A percentile compares a stretch with the other conserved stretches of the same genome.
Evolutionary conservation across 2,888 invertebrate genomes (phyloP).

Genomic region (Anodontia alba): DNA sequence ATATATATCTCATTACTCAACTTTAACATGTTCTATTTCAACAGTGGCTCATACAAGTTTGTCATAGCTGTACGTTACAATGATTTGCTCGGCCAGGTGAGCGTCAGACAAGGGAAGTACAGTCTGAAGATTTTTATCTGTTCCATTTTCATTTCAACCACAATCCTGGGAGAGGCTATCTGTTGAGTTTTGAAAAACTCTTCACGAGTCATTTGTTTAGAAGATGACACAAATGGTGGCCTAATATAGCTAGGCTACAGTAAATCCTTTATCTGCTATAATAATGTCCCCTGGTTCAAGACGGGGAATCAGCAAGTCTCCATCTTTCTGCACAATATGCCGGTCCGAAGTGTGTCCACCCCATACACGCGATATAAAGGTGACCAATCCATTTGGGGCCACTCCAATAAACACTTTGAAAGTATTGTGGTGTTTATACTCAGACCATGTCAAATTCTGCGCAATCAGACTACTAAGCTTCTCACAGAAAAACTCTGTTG

Average conservation of each 20-base stretch:
- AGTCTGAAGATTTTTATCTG: slow-evolving; percentile 42
- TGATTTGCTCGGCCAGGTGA: slow-evolving; percentile 44
- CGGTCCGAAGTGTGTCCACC: slow-evolving; percentile 47
- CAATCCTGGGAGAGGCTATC: slow-evolving; percentile 41
- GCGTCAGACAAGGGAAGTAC: slow-evolving; percentile 34
- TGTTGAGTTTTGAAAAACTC: slow-evolving; percentile 42
- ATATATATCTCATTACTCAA: no score
- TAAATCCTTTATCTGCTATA: slow-evolving; percentile 54
- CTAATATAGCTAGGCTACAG: slow-evolving; percentile 38
- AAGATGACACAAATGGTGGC: slow-evolving; percentile 33
- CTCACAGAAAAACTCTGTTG: slow-evolving; percentile 45
- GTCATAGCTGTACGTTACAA: slow-evolving; percentile 39
- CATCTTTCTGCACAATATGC: slow-evolving; percentile 45
- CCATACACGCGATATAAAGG: slow-evolving; percentile 51
- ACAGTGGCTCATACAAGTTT: slow-evolving; percentile 26
- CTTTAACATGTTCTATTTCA: slow-evolving; percentile 8
- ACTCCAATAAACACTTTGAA: slow-evolving; percentile 40
- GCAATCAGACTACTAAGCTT: slow-evolving; percentile 30
- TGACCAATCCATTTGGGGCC: slow-evolving; percentile 42
- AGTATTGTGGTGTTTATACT: slow-evolving; percentile 46
- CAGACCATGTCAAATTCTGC: slow-evolving; percentile 43
- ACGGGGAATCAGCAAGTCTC: slow-evolving; percentile 25
- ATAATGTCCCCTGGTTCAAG: slow-evolving; percentile 33
- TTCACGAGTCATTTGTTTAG: slow-evolving; percentile 35
- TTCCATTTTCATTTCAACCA: slow-evolving; percentile 56